Evolutionary conservation across 2,113 vertebrate species (phyloP).

Genomic region (Bostrychus sinensis): DNA sequence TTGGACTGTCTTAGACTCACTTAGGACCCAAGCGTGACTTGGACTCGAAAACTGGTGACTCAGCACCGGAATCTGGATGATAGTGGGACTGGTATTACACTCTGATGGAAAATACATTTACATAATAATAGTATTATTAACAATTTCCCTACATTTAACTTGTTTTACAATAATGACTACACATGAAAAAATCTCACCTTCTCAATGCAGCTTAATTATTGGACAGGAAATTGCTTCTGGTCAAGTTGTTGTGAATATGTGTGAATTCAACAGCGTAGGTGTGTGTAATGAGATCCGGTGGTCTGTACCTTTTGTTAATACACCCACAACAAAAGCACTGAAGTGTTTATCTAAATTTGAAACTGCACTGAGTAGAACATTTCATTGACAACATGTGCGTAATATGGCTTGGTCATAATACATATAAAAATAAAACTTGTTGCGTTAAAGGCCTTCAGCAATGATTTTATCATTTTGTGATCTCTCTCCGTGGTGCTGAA

Average conservation of each 20-base stretch:
- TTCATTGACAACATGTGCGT: neutral
- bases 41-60: too few species aligned
- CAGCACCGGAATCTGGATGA: neutral
- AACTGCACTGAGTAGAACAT: neutral
- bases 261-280: neutral
- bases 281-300: neutral
- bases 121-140: neutral
- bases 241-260: neutral
- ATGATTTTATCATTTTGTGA: neutral
- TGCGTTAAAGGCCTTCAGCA: neutral
- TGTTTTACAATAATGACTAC: neutral
- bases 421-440: neutral
- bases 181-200: neutral
- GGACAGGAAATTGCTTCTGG: conserved; percentile 6
- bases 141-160: neutral
- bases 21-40: too few species aligned
- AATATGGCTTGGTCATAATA: neutral
- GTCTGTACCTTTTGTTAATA: conserved; percentile 1
- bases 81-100: neutral
- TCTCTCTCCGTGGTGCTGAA: conserved; percentile 74
- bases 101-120: neutral
- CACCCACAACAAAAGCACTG: neutral
- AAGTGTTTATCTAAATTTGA: neutral
- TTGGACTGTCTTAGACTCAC: too few species aligned
- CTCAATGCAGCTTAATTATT: neutral